A percentile compares a stretch with the other conserved stretches of the same genome.
phyloP scores from a whole-genome alignment of 2,888 invertebrate species.

The Corbicula japonica region DNA sequence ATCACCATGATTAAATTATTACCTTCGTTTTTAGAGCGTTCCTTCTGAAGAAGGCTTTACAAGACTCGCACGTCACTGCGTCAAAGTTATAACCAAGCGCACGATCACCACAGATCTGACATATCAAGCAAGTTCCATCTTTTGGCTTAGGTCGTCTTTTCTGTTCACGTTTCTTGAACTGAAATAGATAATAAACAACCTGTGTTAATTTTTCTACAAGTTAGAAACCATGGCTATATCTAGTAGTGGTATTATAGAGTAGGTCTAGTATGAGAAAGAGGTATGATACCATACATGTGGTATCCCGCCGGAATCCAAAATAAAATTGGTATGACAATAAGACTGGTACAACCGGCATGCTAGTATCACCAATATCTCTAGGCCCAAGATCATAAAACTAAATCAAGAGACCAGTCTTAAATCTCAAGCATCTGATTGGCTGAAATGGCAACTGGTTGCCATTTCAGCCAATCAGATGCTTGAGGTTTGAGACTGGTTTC shows the following conservation, averaged over 20 bases:
- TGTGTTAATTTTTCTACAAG: neutral
- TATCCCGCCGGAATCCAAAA: neutral
- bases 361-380: too few relatives aligned
- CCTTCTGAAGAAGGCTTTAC: slow-evolving; percentile 98
- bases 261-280: neutral
- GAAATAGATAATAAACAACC: slow-evolving; percentile 24
- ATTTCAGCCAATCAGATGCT: too few relatives aligned
- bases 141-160: slow-evolving; percentile 82
- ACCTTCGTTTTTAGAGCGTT: slow-evolving; percentile 96
- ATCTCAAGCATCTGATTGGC: too few relatives aligned
- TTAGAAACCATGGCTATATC: neutral
- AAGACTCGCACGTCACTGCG: slow-evolving; percentile 98
- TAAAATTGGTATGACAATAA: neutral
- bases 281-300: neutral
- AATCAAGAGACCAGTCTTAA: too few relatives aligned
- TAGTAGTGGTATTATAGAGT: neutral
- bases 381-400: too few relatives aligned
- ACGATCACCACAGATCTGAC: slow-evolving; percentile 97
- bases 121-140: slow-evolving; percentile 88
- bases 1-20: slow-evolving; percentile 54
- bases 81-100: slow-evolving; percentile 98
- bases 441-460: too few relatives aligned
- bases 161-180: slow-evolving; percentile 78
- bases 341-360: too few relatives aligned
- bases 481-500: too few relatives aligned